Evolutionary conservation across 2,113 vertebrate genomes (phyloP), one percentile per base, ranked within the genome.

Genomic region (Craseonycteris thonglongyai): DNA sequence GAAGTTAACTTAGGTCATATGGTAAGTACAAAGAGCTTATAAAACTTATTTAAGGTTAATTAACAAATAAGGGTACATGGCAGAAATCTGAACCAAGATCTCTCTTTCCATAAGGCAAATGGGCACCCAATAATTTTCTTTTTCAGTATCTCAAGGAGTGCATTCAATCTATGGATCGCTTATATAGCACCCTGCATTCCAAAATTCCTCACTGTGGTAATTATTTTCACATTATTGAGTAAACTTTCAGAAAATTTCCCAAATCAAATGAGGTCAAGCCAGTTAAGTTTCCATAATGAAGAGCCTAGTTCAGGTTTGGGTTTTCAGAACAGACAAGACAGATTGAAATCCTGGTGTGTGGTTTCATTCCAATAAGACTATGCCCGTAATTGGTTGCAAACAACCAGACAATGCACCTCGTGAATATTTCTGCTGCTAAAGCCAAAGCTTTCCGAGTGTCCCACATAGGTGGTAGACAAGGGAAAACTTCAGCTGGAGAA

Each of bases 191-290:
- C 38, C n/a, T 63, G 51, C 75, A 74, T 80, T 87, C 45, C 21
- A 93, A 71, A 93, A 80, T 75, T 58, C 33, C 40, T 91, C 4
- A 38, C 6, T 54, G 21, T n/a, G 74, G 7, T 58, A 54, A 81
- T 2, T 79, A 58, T 54, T 83, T 87, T 94, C 42, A 82, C 10
- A 74, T n/a, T 83, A 76, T 0, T 93, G 33, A 94, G 7, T 66
- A 92, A 86, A 72, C 81, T 49, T 93, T 79, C 58, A 59, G 19
- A 83, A 28, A 16, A 82, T 35, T 88, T 91, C 6, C n/a, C 95
- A 74, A 63, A 58, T 76, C 91, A 94, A 74, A 56, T 42, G 15
- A 90, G 30, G 14, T 80, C 26, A 89, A 63, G 28, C 0, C 45
- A 75, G 24, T 71, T 79, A 85, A 85, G 45, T 76, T 91, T 79